These are phyloP conservation scores for Drosophila bunnanda DNA, from an alignment of 2,888 invertebrate species.

Conservation along the genomic window DNA sequence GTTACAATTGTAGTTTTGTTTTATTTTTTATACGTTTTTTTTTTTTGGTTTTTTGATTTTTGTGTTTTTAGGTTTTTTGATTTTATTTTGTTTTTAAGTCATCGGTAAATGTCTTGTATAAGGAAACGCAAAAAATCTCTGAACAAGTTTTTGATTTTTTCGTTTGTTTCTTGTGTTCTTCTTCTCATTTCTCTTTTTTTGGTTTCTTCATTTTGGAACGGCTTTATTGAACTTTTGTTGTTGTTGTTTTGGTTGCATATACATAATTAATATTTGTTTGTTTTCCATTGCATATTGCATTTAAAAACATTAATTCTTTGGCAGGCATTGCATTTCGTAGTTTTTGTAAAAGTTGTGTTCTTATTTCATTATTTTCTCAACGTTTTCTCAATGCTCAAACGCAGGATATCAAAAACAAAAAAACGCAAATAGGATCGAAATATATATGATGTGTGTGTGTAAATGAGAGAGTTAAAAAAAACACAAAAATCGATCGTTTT, in stretches of 20 bases:
- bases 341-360: constrained; percentile 78
- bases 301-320: constrained; percentile 77
- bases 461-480: constrained; percentile 19
- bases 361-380: constrained; percentile 24
- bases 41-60: constrained; percentile 2
- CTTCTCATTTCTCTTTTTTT: constrained; percentile 37
- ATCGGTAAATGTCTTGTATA: constrained; percentile 59
- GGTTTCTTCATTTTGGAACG: constrained; percentile 70
- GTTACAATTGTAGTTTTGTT: constrained; percentile 45
- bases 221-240: constrained; percentile 74
- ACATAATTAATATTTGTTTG: constrained; percentile 52
- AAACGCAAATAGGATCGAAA: constrained; percentile 41
- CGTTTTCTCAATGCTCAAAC: constrained; percentile 42
- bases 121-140: constrained; percentile 72
- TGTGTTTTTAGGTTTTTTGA: too few relatives aligned
- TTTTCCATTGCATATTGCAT: constrained; percentile 59
- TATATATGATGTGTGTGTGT: constrained; percentile 10
- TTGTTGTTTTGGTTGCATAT: constrained; percentile 65
- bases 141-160: constrained; percentile 70
- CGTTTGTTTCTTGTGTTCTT: constrained; percentile 37
- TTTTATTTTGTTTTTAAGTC: constrained; percentile 29
- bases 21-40: background rate
- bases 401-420: constrained; percentile 64
- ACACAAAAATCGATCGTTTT: constrained; percentile 26
- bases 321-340: constrained; percentile 83